Evolutionary conservation across 2,797 vertebrate genomes (phyloP).

Genomic region (Micropoecilia bifurca): DNA sequence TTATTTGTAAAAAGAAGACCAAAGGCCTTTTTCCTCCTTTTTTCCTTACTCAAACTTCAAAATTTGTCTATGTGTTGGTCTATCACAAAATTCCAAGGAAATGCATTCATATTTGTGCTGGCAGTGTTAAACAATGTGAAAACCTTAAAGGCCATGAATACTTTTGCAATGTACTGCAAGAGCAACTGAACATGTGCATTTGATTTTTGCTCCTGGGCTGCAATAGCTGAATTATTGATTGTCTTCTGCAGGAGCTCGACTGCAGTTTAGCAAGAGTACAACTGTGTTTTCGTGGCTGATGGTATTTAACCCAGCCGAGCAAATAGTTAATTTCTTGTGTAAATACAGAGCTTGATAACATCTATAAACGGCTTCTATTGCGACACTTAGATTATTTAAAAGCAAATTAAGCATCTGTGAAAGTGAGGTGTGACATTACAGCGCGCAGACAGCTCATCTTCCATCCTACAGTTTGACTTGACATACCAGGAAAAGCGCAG

Average conservation of each 20-base stretch:
- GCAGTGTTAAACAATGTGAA: not conserved
- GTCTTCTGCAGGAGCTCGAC: conserved; percentile 1
- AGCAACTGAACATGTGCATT: not conserved
- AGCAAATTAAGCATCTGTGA: not conserved
- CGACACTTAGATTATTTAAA: not conserved
- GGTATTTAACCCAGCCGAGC: not conserved
- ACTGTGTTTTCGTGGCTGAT: not conserved
- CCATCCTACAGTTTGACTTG: not conserved
- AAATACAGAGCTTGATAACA: not conserved
- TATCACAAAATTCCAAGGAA: not conserved
- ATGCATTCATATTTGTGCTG: not conserved
- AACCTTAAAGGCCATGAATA: not conserved
- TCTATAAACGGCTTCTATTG: not conserved
- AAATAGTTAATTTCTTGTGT: not conserved
- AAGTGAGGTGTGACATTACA: not conserved
- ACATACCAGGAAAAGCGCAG: conserved; percentile 18
- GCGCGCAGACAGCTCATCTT: not conserved
- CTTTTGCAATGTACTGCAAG: not conserved
- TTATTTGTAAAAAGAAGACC: not conserved
- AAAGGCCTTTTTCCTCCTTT: not conserved
- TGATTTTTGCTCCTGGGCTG: not conserved
- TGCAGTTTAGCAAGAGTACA: conserved; percentile 6
- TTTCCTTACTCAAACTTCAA: not conserved
- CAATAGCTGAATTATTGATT: not conserved
- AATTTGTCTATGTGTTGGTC: not conserved